phyloP scores from a whole-genome alignment of 1,140 invertebrate genomes.

The Phymastichus coffea region DNA sequence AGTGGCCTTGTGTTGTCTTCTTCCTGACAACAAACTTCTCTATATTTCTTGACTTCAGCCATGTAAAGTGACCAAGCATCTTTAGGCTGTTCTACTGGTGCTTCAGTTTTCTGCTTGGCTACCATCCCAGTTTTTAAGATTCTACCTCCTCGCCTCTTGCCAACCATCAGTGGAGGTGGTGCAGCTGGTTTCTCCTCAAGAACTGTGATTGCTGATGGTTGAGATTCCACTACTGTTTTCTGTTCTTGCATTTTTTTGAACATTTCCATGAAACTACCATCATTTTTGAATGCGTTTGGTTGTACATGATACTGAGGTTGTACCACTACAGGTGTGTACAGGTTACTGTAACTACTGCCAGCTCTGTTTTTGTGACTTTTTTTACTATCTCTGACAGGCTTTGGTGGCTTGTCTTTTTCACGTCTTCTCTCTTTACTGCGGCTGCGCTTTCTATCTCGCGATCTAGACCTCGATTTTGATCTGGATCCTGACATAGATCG shows the following conservation, averaged over 20 bases:
- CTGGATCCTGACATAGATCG: constrained; percentile 25
- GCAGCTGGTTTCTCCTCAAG: constrained; percentile 53
- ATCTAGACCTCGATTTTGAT: constrained; percentile 24
- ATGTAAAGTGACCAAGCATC: constrained; percentile 92
- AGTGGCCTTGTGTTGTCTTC: constrained; percentile 87
- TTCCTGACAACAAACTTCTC: constrained; percentile 87
- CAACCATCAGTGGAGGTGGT: constrained; percentile 68
- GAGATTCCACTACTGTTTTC: constrained; percentile 43
- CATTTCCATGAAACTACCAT: constrained; percentile 86
- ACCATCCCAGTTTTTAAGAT: constrained; percentile 87
- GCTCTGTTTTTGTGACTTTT: constrained; percentile 39
- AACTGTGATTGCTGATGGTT: constrained; percentile 48
- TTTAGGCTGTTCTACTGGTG: constrained; percentile 67
- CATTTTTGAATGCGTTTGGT: constrained; percentile 75
- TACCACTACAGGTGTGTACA: background rate
- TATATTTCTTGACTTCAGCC: constrained; percentile 89
- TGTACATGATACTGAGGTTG: constrained; percentile 41
- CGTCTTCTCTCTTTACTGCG: constrained; percentile 48
- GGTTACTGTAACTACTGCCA: constrained; percentile 22
- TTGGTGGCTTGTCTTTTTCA: constrained; percentile 42
- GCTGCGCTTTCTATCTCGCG: constrained; percentile 45
- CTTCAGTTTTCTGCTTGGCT: constrained; percentile 75
- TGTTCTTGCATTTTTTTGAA: constrained; percentile 85
- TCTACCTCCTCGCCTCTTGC: constrained; percentile 81
- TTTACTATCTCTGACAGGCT: constrained; percentile 32